A percentile compares a stretch with the other conserved stretches of the same genome.
These are phyloP conservation scores for Cataglyphis hispanica DNA, from an alignment of 1,140 invertebrate species.

Conservation along the genomic window DNA sequence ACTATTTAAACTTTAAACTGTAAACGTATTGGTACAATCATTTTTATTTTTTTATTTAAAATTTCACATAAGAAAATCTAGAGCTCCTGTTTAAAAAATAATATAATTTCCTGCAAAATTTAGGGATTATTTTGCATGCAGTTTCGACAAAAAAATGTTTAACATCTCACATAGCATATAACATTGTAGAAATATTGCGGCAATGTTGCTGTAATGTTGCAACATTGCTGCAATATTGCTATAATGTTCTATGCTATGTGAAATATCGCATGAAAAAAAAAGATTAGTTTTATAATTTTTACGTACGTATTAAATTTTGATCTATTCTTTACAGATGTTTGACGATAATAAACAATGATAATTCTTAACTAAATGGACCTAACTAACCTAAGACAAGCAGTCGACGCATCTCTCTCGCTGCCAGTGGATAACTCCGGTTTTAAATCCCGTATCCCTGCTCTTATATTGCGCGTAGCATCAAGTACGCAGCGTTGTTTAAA, in stretches of 20 bases:
- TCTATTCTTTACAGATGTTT: constrained; percentile 54
- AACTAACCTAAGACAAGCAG: constrained; percentile 72
- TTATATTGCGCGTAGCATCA: background rate
- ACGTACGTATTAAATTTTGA: constrained; percentile 37
- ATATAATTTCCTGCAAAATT: no score
- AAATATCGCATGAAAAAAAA: background rate
- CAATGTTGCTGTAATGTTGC: no score
- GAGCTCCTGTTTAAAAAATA: no score
- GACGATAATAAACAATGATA: constrained; percentile 41
- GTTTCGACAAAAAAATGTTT: background rate
- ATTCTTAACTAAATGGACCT: constrained; percentile 34
- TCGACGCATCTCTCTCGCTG: background rate
- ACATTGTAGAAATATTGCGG: no score
- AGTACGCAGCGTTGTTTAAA: background rate
- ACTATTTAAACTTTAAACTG: no score
- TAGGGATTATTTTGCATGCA: background rate
- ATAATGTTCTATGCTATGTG: no score
- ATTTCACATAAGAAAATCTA: no score
- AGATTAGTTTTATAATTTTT: constrained; percentile 37
- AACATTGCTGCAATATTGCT: no score
- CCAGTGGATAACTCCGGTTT: background rate
- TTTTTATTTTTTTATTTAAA: no score
- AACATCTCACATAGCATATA: no score
- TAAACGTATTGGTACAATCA: no score
- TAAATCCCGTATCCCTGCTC: background rate